phyloP scores from a whole-genome alignment of 2,113 vertebrate species.

The Pituophis catenifer region DNA sequence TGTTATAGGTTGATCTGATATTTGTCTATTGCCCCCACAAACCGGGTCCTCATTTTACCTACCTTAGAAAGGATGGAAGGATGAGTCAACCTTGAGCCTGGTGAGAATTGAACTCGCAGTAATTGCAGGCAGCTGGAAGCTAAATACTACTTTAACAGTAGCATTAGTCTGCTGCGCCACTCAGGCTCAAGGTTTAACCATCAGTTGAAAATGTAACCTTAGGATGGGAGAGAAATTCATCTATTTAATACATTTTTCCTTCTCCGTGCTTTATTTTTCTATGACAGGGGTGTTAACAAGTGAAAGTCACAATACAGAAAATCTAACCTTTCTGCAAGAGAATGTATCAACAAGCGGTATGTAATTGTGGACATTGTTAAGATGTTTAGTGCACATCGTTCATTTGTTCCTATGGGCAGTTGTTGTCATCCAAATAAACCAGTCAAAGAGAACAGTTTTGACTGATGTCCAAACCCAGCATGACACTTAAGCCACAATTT shows the following conservation, averaged over 20 bases:
- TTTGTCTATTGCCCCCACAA: too few relatives aligned
- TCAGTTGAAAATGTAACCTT: not conserved
- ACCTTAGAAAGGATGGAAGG: too few relatives aligned
- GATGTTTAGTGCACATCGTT: not conserved
- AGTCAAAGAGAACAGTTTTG: not conserved
- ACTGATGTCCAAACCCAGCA: not conserved
- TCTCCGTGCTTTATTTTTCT: not conserved
- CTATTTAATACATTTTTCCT: not conserved
- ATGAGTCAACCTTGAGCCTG: too few relatives aligned
- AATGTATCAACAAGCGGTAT: not conserved
- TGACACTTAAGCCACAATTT: not conserved
- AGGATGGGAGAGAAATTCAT: not conserved
- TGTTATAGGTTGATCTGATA: too few relatives aligned
- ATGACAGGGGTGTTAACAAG: not conserved
- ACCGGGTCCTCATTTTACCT: too few relatives aligned
- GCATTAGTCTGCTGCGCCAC: too few relatives aligned
- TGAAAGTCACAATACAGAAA: not conserved
- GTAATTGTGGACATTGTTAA: not conserved
- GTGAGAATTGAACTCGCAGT: too few relatives aligned
- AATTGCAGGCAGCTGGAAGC: too few relatives aligned
- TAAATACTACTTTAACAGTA: too few relatives aligned
- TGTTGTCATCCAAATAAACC: not conserved
- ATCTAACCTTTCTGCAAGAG: not conserved
- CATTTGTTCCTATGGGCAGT: not conserved
- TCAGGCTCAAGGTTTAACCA: not conserved